A percentile compares a stretch with the other conserved stretches of the same genome.
Conservation (phyloP, 2,797 vertebrate species). For the Alectoris magna region DNA sequence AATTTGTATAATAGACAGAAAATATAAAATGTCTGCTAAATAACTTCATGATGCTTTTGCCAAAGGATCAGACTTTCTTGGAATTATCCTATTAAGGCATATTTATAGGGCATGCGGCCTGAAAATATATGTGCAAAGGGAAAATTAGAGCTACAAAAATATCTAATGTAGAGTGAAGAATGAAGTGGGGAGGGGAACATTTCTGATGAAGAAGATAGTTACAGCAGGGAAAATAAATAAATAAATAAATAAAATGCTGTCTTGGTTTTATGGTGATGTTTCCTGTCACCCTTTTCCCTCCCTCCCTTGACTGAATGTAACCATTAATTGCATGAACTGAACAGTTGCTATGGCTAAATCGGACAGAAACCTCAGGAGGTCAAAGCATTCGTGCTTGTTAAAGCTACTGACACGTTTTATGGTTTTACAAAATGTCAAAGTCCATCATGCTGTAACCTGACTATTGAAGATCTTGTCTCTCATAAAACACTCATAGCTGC, state of each 20-base stretch:
- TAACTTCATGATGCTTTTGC: neutral
- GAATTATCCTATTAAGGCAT: neutral
- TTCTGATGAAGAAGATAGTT: neutral
- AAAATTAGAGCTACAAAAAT: neutral
- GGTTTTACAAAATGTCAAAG: slow-evolving; percentile 77
- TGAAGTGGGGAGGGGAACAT: rapidly evolving
- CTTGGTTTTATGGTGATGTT: neutral
- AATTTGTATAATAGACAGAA: neutral
- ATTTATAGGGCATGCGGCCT: neutral
- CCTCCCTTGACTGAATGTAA: neutral
- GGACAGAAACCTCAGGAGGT: slow-evolving; percentile 63
- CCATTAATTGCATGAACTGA: slow-evolving; percentile 44
- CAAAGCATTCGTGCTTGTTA: slow-evolving; percentile 74
- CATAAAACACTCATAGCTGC: slow-evolving; percentile 54
- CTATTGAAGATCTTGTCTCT: slow-evolving; percentile 61
- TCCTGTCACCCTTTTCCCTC: slow-evolving; percentile 10
- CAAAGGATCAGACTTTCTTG: neutral
- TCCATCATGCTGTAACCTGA: slow-evolving; percentile 55
- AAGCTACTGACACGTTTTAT: slow-evolving; percentile 70
- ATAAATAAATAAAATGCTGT: neutral
- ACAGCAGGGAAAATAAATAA: neutral
- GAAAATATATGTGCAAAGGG: neutral
- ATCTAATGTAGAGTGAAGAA: neutral
- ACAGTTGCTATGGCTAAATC: slow-evolving; percentile 53
- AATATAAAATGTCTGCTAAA: neutral